phyloP scores from a whole-genome alignment of 2,888 invertebrate species.

The Xanthia icteritia region DNA sequence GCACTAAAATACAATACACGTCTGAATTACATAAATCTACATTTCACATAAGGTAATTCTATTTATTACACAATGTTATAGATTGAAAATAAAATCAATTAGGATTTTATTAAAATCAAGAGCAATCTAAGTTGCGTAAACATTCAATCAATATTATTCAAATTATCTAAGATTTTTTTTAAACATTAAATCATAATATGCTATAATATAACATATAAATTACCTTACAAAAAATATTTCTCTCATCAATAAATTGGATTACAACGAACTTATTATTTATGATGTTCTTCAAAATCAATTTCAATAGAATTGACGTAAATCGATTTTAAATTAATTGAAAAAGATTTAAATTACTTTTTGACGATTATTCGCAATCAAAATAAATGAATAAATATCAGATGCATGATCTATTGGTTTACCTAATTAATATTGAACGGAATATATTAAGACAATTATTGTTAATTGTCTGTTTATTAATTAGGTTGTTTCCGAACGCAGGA shows the following conservation, averaged over 20 bases:
- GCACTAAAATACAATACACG: not conserved
- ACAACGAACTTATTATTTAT: not conserved
- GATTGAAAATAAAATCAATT: not conserved
- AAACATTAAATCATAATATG: not conserved
- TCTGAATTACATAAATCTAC: not conserved
- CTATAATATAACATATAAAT: no score
- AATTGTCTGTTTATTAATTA: not conserved
- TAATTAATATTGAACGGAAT: not conserved
- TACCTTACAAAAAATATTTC: conserved; percentile 1
- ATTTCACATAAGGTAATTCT: not conserved
- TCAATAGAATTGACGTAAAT: conserved; percentile 22
- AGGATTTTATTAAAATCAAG: not conserved
- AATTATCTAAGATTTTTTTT: not conserved
- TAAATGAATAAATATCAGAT: conserved; percentile 18
- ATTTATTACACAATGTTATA: not conserved
- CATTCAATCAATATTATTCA: conserved; percentile 21
- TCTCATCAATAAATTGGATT: conserved; percentile 22
- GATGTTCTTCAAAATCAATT: conserved; percentile 26
- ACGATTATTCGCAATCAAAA: conserved; percentile 18
- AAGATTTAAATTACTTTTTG: conserved; percentile 15
- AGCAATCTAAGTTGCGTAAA: not conserved
- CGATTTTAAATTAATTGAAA: conserved; percentile 35
- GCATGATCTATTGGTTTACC: not conserved
- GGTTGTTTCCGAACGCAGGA: not conserved
- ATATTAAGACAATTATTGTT: not conserved